Percentiles rank a stretch among this genome's conserved stretches.
phyloP scores from a whole-genome alignment of 2,888 invertebrate genomes.

The Patella pellucida region DNA sequence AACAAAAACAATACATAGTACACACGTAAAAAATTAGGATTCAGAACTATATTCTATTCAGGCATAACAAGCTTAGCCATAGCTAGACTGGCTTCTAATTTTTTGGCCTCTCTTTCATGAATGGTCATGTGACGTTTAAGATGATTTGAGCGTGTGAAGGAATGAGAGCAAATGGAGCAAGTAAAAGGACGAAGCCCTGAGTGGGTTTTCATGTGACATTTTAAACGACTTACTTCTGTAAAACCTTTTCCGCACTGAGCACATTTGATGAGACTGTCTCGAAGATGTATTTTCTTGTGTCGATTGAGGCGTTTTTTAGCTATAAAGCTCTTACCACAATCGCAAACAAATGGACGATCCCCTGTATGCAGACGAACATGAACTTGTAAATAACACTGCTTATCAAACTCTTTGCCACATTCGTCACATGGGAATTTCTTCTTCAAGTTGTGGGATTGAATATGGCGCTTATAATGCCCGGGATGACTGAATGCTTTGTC shows the following conservation, averaged over 20 bases:
- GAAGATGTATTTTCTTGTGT: not conserved
- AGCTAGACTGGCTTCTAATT: no score
- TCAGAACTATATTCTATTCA: no score
- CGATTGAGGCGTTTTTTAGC: conserved; percentile 3
- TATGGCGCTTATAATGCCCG: not conserved
- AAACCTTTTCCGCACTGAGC: not conserved
- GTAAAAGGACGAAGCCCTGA: conserved; percentile 6
- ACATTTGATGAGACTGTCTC: not conserved
- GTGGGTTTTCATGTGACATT: conserved; percentile 7
- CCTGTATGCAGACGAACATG: not conserved
- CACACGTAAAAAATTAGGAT: no score
- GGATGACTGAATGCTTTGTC: conserved; percentile 2
- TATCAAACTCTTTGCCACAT: conserved; percentile 1
- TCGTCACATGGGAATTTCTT: conserved; percentile 2
- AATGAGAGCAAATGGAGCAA: not conserved
- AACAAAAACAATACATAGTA: no score
- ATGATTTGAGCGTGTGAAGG: conserved; percentile 8
- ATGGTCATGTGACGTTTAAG: not conserved
- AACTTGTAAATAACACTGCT: not conserved
- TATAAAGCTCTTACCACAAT: not conserved
- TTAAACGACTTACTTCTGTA: not conserved
- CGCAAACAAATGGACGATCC: not conserved
- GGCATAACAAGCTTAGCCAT: no score
- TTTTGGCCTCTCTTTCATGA: not conserved
- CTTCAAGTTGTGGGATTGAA: not conserved